Evolutionary conservation across 2,113 vertebrate genomes (phyloP).

Genomic region (Pachyramphus minor): DNA sequence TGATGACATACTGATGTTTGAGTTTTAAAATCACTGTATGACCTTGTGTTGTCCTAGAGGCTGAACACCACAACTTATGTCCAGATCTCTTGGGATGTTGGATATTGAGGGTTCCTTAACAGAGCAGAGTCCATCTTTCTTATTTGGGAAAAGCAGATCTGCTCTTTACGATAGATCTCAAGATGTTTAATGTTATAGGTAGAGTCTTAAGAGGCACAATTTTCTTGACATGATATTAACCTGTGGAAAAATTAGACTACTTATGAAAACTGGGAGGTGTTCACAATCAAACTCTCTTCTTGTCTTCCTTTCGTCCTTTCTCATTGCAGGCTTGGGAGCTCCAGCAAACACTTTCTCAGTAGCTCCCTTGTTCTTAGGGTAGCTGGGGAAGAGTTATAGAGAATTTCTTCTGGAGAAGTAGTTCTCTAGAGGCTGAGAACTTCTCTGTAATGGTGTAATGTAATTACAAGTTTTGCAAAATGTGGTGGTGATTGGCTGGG

Average conservation of each 20-base stretch:
- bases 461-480: background rate
- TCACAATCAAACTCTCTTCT: background rate
- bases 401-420: too few relatives aligned
- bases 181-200: background rate
- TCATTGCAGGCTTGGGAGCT: background rate
- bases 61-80: background rate
- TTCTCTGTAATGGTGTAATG: background rate
- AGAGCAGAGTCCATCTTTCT: background rate
- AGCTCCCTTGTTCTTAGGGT: background rate
- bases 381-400: background rate
- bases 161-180: background rate
- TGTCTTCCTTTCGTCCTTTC: background rate
- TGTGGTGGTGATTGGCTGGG: background rate
- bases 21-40: background rate
- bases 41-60: background rate
- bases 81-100: background rate
- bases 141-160: background rate
- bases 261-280: background rate
- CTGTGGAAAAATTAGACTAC: background rate
- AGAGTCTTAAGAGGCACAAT: background rate
- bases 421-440: background rate
- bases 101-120: background rate
- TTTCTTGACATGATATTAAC: background rate
- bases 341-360: background rate
- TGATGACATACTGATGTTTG: background rate